Evolutionary conservation across 2,888 invertebrate species (phyloP), one percentile per base, ranked within the genome.

Genomic region (Amphiduros pacificus): DNA sequence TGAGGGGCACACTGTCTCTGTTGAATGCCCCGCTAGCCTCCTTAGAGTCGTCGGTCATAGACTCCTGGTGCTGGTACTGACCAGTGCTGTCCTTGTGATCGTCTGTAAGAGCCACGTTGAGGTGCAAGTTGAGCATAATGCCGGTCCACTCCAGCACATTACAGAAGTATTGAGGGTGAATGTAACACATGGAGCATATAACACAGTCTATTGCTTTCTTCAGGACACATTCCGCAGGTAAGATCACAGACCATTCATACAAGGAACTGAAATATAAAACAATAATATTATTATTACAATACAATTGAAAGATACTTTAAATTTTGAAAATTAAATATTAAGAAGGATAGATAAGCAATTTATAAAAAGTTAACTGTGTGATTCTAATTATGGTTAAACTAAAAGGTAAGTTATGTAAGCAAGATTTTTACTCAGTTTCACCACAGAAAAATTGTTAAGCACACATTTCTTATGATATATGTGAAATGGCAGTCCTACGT

Each of bases 171-270:
- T 89, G 89, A 0, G 92, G 90, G 70, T 89, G 87, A 31, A 93
- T 90, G 81, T 90, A 91, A 82, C 93, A 94, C 76, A 93, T 86
- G 3, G 93, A 90, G 80, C 94, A 94, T 54, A 94, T 82, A 59
- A 93, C 87, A 74, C 91, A 88, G 82, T 94, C 93, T n/a, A 94
- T 87, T 0, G 93, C 88, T 73, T 89, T 88, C 83, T 94, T 94
- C 55, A 94, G 84, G 31, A 75, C 69, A 22, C 89, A 88, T 60
- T 88, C 87, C 48, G 88, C 87, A 22, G 88, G 87, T 51, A 91
- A 85, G n/a, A 86, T 85, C 59, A 88, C 85, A 24, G 91, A 89
- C 90, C 94, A 92, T 56, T 88, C 87, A 80, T 90, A 91, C 27
- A 94, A 84, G 0, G 88, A 86, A 68, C 87, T 87, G 76, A 17